Evolutionary conservation across 2,113 vertebrate genomes (phyloP).

Genomic region (Trichomycterus rosablanca): DNA sequence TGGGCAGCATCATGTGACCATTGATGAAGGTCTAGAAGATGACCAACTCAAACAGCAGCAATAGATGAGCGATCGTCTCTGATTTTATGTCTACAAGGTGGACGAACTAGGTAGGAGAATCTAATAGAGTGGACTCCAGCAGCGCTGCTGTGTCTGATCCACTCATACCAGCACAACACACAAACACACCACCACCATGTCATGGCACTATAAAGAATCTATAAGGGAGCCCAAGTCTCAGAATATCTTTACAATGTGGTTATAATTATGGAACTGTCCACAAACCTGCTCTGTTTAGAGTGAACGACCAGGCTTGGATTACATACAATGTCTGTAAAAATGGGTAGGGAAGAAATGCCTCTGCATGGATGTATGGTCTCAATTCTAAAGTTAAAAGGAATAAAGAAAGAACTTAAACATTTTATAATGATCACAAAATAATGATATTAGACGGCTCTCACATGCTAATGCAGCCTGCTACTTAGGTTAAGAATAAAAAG

Average conservation of each 20-base stretch:
- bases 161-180: too few relatives aligned
- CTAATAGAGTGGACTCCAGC: too few relatives aligned
- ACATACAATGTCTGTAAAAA: neutral
- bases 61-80: too few relatives aligned
- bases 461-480: slow-evolving; percentile 41
- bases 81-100: too few relatives aligned
- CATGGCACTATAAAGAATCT: neutral
- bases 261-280: neutral
- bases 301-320: neutral
- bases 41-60: too few relatives aligned
- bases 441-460: slow-evolving; percentile 9
- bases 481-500: slow-evolving; percentile 30
- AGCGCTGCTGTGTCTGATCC: too few relatives aligned
- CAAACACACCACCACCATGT: too few relatives aligned
- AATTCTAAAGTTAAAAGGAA: slow-evolving; percentile 11
- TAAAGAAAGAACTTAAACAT: neutral
- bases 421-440: neutral
- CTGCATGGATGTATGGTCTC: slow-evolving; percentile 32
- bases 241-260: slow-evolving; percentile 5
- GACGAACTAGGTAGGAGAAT: too few relatives aligned
- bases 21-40: too few relatives aligned
- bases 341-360: slow-evolving; percentile 20
- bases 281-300: neutral
- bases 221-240: neutral
- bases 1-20: too few relatives aligned